A percentile compares a stretch with the other conserved stretches of the same genome.
These are phyloP conservation scores for Tenthredo livida DNA, from an alignment of 2,888 invertebrate species.

Conservation along the genomic window DNA sequence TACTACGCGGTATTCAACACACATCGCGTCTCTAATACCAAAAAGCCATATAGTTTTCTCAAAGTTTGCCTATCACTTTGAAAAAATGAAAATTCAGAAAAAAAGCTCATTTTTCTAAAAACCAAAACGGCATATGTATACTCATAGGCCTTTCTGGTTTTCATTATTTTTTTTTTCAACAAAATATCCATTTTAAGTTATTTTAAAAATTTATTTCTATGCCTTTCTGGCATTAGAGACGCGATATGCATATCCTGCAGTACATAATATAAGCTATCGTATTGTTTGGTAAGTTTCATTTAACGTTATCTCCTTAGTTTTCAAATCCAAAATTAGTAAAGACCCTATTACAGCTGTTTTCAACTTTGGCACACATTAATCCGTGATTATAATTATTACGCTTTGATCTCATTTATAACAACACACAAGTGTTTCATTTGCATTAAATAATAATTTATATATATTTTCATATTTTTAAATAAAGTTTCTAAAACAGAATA, in stretches of 20 bases:
- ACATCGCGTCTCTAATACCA: background rate
- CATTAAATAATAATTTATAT: constrained; percentile 30
- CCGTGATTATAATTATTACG: constrained; percentile 20
- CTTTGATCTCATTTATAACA: constrained; percentile 39
- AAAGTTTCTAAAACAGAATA: constrained; percentile 5
- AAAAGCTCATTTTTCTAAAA: too few species aligned
- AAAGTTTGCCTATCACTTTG: too few species aligned
- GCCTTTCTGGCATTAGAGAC: too few species aligned
- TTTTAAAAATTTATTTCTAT: too few species aligned
- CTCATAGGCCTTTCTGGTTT: too few species aligned
- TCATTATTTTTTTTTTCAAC: too few species aligned
- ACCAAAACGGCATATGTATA: too few species aligned
- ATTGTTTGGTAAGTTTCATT: constrained; percentile 10
- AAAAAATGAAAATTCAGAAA: too few species aligned
- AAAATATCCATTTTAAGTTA: too few species aligned
- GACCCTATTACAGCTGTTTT: background rate
- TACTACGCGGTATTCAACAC: constrained; percentile 28
- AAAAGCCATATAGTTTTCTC: too few species aligned
- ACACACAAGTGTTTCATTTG: constrained; percentile 41
- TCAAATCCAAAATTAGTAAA: constrained; percentile 13
- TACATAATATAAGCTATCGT: constrained; percentile 17
- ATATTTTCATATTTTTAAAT: constrained; percentile 41
- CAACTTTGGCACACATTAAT: constrained; percentile 25
- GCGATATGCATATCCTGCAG: background rate
- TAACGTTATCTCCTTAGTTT: constrained; percentile 8